Conservation (phyloP, 2,888 invertebrate genomes). For the Coremacera marginata region DNA sequence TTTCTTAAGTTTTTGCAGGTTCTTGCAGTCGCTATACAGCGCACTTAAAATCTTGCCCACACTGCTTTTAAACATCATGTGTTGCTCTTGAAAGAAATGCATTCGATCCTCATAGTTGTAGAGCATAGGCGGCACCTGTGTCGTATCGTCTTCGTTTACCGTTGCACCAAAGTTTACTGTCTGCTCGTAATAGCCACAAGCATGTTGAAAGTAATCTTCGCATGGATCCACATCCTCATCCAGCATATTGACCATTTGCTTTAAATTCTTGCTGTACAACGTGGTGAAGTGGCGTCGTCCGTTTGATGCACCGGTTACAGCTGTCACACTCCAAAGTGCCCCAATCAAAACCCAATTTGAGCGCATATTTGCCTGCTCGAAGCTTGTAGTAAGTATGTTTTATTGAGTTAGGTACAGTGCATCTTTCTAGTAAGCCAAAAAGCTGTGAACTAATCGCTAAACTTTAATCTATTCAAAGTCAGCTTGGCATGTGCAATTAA, state of each 20-base stretch:
- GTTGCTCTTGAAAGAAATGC: conserved; percentile 57
- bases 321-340: too few species aligned
- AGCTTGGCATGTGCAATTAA: too few species aligned
- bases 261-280: conserved; percentile 57
- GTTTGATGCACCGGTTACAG: not conserved
- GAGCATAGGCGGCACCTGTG: conserved; percentile 57
- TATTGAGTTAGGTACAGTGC: too few species aligned
- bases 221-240: conserved; percentile 57
- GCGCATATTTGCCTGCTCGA: not conserved
- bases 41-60: conserved; percentile 56
- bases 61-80: conserved; percentile 53
- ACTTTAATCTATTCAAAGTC: too few species aligned
- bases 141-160: conserved; percentile 16
- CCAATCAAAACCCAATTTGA: not conserved
- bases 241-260: conserved; percentile 53
- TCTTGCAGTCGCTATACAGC: conserved; percentile 57
- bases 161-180: not conserved
- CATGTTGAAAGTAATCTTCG: conserved; percentile 62
- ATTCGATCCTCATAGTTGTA: conserved; percentile 63
- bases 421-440: too few species aligned
- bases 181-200: conserved; percentile 57
- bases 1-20: conserved; percentile 27
- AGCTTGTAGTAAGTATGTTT: too few species aligned
- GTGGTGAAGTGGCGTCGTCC: conserved; percentile 43
- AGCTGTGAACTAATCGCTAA: too few species aligned